Conservation (phyloP, 2,797 vertebrate species). For the Danio choprae region DNA sequence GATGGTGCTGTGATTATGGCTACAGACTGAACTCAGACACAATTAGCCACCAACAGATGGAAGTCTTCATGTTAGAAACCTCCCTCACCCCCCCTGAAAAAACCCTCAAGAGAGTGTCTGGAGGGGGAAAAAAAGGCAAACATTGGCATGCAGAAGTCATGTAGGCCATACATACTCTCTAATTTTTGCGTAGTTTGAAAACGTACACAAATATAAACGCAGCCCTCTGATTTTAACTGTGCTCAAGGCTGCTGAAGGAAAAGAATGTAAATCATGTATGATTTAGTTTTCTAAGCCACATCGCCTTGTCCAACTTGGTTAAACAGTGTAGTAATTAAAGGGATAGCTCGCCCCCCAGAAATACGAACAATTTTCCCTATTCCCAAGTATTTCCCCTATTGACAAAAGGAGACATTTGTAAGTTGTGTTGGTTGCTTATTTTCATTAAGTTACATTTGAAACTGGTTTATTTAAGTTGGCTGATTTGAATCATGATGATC, state of each 20-base stretch:
- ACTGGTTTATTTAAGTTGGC: background rate
- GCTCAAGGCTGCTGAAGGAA: slow-evolving; percentile 34
- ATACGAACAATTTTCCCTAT: background rate
- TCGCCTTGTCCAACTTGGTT: background rate
- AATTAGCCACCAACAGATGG: slow-evolving; percentile 68
- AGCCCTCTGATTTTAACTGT: slow-evolving; percentile 14
- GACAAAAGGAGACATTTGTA: background rate
- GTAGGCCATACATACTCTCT: slow-evolving; percentile 34
- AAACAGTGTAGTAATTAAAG: slow-evolving; percentile 26
- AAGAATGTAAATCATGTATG: slow-evolving; percentile 32
- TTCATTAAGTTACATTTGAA: background rate
- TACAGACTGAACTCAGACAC: slow-evolving; percentile 69
- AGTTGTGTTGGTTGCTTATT: too few relatives aligned
- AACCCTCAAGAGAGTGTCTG: slow-evolving; percentile 39
- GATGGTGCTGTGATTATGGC: slow-evolving; percentile 70
- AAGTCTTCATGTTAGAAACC: slow-evolving; percentile 59
- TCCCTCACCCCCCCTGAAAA: slow-evolving; percentile 2
- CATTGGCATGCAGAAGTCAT: slow-evolving; percentile 35
- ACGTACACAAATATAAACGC: slow-evolving; percentile 39
- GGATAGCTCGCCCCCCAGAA: background rate
- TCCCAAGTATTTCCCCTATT: slow-evolving; percentile 1
- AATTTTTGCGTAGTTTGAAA: slow-evolving; percentile 34
- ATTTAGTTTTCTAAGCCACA: slow-evolving; percentile 27
- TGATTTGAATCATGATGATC: background rate
- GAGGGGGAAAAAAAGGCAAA: slow-evolving; percentile 43